phyloP scores from a whole-genome alignment of 2,888 invertebrate genomes.

The Agonum fuliginosum region DNA sequence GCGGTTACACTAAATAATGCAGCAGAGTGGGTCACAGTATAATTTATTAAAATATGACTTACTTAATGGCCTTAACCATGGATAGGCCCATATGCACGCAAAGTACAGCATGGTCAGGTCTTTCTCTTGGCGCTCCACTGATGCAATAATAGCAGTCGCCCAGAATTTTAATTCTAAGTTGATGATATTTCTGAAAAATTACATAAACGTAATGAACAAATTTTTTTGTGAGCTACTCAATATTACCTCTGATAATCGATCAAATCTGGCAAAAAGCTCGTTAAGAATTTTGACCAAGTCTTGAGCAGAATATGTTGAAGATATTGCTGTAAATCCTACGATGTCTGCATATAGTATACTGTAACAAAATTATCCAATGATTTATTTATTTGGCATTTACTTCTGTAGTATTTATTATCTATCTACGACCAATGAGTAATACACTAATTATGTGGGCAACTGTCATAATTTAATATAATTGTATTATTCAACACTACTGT shows the following conservation, averaged over 20 bases:
- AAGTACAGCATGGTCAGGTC: slow-evolving; percentile 93
- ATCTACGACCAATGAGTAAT: too few relatives aligned
- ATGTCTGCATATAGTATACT: slow-evolving; percentile 98
- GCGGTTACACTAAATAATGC: too few relatives aligned
- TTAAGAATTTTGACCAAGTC: slow-evolving; percentile 96
- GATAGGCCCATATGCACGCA: slow-evolving; percentile 97
- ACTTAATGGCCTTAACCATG: slow-evolving; percentile 98
- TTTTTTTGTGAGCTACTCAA: background rate
- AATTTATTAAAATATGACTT: slow-evolving; percentile 71
- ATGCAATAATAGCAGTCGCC: slow-evolving; percentile 99
- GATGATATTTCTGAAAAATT: slow-evolving; percentile 88
- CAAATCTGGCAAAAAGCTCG: slow-evolving; percentile 96
- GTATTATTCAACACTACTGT: too few relatives aligned
- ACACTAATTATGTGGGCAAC: too few relatives aligned
- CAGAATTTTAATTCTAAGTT: slow-evolving; percentile 94
- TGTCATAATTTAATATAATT: too few relatives aligned
- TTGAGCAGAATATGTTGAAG: slow-evolving; percentile 95
- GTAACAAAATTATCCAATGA: slow-evolving; percentile 53
- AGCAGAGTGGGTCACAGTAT: background rate
- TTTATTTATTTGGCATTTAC: background rate
- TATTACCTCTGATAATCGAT: slow-evolving; percentile 87
- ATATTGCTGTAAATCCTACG: slow-evolving; percentile 97
- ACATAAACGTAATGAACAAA: background rate
- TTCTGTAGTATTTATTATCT: too few relatives aligned
- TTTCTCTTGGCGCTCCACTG: slow-evolving; percentile 93